Evolutionary conservation across 2,797 vertebrate genomes (phyloP).

Genomic region (Clarias fuscus): DNA sequence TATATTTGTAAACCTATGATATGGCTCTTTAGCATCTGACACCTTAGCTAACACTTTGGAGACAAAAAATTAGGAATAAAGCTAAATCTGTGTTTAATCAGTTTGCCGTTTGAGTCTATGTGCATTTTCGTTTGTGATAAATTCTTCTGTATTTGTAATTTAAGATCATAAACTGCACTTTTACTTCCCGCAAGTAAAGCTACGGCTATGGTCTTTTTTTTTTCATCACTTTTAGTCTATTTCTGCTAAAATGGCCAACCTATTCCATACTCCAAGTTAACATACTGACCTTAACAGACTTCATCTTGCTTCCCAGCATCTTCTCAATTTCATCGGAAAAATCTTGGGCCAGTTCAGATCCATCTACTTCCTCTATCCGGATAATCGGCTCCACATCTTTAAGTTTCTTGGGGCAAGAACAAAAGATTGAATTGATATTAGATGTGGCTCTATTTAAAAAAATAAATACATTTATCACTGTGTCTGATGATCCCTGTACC

Average conservation of each 20-base stretch:
- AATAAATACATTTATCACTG: too few relatives aligned
- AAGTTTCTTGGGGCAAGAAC: conserved; percentile 79
- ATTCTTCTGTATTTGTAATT: not conserved
- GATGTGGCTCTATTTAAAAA: too few relatives aligned
- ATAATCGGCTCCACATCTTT: conserved; percentile 89
- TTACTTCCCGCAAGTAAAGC: not conserved
- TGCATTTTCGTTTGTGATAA: not conserved
- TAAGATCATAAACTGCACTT: not conserved
- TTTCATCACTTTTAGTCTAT: not conserved
- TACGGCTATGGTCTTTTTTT: too few relatives aligned
- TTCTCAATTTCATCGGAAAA: conserved; percentile 90
- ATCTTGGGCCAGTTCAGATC: conserved; percentile 82
- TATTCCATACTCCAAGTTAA: not conserved
- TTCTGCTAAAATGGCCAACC: not conserved
- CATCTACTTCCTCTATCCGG: conserved; percentile 85
- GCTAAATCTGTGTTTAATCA: not conserved
- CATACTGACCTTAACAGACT: conserved; percentile 86
- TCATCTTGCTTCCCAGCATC: conserved; percentile 93
- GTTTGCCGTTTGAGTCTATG: not conserved
- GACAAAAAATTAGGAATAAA: not conserved
- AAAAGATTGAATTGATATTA: not conserved
- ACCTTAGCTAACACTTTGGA: not conserved
- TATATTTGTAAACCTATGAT: not conserved
- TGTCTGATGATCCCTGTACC: too few relatives aligned
- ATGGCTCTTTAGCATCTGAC: not conserved